Conservation (phyloP, 1,140 invertebrate genomes). For the Scaptomyza montana region DNA sequence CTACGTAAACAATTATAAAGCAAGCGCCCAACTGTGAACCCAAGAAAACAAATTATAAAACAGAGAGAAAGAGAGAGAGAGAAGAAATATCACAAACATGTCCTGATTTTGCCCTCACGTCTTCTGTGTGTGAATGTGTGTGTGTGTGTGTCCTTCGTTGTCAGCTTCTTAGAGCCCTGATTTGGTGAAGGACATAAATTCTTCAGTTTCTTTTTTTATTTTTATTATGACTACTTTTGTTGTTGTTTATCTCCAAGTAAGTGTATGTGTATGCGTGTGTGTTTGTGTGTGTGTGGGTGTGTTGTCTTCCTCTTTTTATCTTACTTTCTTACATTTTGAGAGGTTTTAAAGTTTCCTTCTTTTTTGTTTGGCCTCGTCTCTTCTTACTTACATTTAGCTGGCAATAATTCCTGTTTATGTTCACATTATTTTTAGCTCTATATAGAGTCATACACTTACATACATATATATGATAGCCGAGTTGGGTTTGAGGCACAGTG, state of each 20-base stretch:
- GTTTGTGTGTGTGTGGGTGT: conserved; percentile 5
- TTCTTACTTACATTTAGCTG: conserved; percentile 46
- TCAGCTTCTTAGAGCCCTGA: conserved; percentile 37
- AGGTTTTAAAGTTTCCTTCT: conserved; percentile 62
- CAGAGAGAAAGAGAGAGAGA: not conserved
- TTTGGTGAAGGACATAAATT: conserved; percentile 53
- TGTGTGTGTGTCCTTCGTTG: conserved; percentile 17
- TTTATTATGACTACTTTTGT: conserved; percentile 71
- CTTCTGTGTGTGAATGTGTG: not conserved
- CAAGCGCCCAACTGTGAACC: conserved; percentile 28
- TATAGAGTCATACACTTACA: conserved; percentile 12
- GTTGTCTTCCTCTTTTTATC: not conserved
- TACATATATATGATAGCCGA: not conserved
- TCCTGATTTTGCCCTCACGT: conserved; percentile 28
- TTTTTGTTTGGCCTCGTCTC: conserved; percentile 28
- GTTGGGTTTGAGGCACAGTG: conserved; percentile 26
- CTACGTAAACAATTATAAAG: conserved; percentile 52
- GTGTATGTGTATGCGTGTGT: not conserved
- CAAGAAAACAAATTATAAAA: conserved; percentile 26
- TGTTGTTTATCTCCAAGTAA: conserved; percentile 50
- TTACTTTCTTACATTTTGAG: conserved; percentile 11
- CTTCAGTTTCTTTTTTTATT: conserved; percentile 63
- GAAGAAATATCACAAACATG: conserved; percentile 44
- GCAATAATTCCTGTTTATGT: conserved; percentile 78
- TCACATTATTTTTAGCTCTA: conserved; percentile 70